Percentiles rank a stretch among this genome's conserved stretches.
Conservation (phyloP, 2,888 invertebrate genomes). For the Anthophora plumipes region DNA sequence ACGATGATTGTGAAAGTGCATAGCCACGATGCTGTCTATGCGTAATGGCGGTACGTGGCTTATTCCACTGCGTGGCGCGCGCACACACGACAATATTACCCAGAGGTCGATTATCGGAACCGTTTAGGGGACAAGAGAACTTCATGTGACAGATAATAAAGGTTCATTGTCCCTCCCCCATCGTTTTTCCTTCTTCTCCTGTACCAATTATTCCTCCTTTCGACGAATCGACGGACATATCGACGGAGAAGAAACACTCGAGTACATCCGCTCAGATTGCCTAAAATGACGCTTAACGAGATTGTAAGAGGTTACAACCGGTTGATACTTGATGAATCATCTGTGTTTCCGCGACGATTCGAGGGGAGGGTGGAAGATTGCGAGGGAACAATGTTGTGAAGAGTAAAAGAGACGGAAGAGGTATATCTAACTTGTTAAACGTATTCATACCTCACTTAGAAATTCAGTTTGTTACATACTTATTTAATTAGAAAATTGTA, state of each 20-base stretch:
- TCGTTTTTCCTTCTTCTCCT: too few relatives aligned
- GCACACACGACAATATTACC: not conserved
- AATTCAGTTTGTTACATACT: too few relatives aligned
- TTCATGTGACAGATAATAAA: slow-evolving; percentile 34
- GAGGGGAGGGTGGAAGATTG: not conserved
- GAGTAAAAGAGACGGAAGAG: not conserved
- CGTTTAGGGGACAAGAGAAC: slow-evolving; percentile 30
- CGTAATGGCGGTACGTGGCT: slow-evolving; percentile 56
- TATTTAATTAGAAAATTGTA: too few relatives aligned
- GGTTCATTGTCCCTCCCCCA: slow-evolving; percentile 31
- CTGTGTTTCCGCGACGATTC: slow-evolving; percentile 11
- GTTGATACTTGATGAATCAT: not conserved
- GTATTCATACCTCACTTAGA: too few relatives aligned
- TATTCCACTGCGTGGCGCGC: slow-evolving; percentile 52
- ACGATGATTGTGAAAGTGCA: slow-evolving; percentile 67
- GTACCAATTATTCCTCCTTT: slow-evolving; percentile 34
- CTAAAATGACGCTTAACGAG: slow-evolving; percentile 11
- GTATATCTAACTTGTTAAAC: not conserved
- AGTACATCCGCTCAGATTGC: slow-evolving; percentile 1
- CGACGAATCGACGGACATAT: slow-evolving; percentile 17
- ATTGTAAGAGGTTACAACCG: slow-evolving; percentile 31
- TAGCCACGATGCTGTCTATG: slow-evolving; percentile 50
- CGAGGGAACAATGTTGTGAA: not conserved
- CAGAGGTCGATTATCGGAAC: slow-evolving; percentile 8
- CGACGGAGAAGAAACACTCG: slow-evolving; percentile 3